These are phyloP conservation scores for Suillia variegata DNA, from an alignment of 2,888 invertebrate genomes.

Conservation along the genomic window DNA sequence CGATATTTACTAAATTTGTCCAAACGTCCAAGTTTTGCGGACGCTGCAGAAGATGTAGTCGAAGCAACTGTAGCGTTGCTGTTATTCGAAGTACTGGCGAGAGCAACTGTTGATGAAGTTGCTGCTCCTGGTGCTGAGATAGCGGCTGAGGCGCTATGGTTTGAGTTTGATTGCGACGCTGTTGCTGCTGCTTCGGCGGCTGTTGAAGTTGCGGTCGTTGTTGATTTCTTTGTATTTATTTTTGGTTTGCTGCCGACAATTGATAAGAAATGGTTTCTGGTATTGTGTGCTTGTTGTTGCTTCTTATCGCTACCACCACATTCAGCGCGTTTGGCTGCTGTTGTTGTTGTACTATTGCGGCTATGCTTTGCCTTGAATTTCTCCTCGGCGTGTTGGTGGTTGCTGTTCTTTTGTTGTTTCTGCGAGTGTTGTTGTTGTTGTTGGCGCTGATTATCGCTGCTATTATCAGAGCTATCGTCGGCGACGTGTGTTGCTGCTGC, in stretches of 20 bases:
- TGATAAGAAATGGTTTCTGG: conserved; percentile 36
- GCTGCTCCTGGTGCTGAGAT: neutral
- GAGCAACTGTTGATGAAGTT: too few species aligned
- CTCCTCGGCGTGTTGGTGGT: conserved; percentile 9
- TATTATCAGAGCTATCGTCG: conserved; percentile 35
- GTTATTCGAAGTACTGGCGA: too few species aligned
- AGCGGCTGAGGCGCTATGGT: neutral
- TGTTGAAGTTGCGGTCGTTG: too few species aligned
- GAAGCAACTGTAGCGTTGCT: neutral
- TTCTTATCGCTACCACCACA: conserved; percentile 29
- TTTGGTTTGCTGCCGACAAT: conserved; percentile 36
- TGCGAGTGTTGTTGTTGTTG: conserved; percentile 13
- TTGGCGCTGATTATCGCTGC: conserved; percentile 25
- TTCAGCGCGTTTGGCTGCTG: conserved; percentile 22
- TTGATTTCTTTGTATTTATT: conserved; percentile 30
- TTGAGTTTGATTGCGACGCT: conserved; percentile 18
- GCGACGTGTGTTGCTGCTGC: conserved; percentile 11
- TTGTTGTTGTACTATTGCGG: conserved; percentile 20
- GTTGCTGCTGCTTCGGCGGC: too few species aligned
- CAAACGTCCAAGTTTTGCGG: conserved; percentile 17
- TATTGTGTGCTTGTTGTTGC: conserved; percentile 24
- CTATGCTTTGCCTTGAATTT: conserved; percentile 22
- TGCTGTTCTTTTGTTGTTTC: conserved; percentile 6
- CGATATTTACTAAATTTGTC: conserved; percentile 45
- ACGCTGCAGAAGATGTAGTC: conserved; percentile 9